A percentile compares a stretch with the other conserved stretches of the same genome.
These are phyloP conservation scores for Pycnomerus fuliginosus DNA, from an alignment of 2,888 invertebrate species.

Conservation along the genomic window DNA sequence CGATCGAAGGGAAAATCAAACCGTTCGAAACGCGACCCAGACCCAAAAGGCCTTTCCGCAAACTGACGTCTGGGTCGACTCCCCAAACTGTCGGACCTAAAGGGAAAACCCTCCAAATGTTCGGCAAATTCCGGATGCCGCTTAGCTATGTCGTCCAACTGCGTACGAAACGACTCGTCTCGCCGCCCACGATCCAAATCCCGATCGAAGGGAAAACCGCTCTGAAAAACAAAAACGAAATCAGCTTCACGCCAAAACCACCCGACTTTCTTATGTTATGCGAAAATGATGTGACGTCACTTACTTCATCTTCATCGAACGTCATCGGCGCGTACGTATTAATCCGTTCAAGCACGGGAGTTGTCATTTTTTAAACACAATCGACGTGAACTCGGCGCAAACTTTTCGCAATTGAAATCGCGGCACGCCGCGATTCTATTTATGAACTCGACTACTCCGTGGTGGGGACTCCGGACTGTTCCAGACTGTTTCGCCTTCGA, in stretches of 20 bases:
- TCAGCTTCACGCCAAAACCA: too few relatives aligned
- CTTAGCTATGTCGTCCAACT: conserved; percentile 69
- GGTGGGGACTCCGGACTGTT: conserved; percentile 12
- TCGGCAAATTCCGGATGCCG: conserved; percentile 76
- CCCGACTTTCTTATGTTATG: too few relatives aligned
- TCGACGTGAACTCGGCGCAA: not conserved
- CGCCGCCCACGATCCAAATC: conserved; percentile 39
- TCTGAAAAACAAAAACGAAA: conserved; percentile 53
- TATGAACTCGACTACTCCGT: conserved; percentile 1
- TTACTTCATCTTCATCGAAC: conserved; percentile 11
- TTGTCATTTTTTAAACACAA: conserved; percentile 22
- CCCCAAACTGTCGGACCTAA: conserved; percentile 39
- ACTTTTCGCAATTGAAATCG: conserved; percentile 1
- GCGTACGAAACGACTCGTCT: conserved; percentile 57
- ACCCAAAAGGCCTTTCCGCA: conserved; percentile 50
- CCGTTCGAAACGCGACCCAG: conserved; percentile 42
- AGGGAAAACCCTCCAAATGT: conserved; percentile 54
- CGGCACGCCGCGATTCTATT: conserved; percentile 1
- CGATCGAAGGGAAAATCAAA: conserved; percentile 48
- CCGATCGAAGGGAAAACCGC: conserved; percentile 70
- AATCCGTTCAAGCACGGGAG: conserved; percentile 23
- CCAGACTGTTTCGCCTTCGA: conserved; percentile 7
- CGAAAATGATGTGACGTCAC: too few relatives aligned
- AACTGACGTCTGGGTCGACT: conserved; percentile 51
- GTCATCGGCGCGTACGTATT: conserved; percentile 19